phyloP scores from a whole-genome alignment of 1,140 invertebrate genomes.

The Bombus confusus region DNA sequence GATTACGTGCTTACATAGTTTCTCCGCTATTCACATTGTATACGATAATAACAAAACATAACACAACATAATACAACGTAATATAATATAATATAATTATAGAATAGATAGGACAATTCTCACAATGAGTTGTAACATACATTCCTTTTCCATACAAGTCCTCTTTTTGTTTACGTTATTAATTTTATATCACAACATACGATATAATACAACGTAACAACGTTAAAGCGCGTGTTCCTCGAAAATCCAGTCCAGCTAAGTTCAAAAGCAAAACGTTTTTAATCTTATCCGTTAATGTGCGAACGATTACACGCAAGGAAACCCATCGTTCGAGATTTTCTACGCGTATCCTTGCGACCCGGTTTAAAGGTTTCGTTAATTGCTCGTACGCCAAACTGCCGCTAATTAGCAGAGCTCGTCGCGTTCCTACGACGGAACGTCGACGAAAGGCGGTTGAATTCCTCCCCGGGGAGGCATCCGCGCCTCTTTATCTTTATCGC shows the following conservation, averaged over 20 bases:
- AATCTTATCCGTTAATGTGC: not conserved
- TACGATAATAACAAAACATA: not conserved
- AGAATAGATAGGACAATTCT: no score
- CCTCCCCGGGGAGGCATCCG: not conserved
- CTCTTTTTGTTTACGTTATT: no score
- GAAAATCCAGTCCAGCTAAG: not conserved
- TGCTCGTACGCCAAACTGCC: constrained; percentile 42
- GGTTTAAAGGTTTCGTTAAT: constrained; percentile 49
- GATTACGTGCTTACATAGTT: not conserved
- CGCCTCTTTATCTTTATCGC: constrained; percentile 14
- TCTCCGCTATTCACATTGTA: not conserved
- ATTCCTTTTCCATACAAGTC: no score
- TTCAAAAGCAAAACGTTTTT: not conserved
- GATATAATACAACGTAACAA: no score
- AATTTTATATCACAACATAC: no score
- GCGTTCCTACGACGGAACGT: not conserved
- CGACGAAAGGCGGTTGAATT: constrained; percentile 7
- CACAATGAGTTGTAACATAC: no score
- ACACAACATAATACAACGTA: no score
- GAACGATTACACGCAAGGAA: not conserved
- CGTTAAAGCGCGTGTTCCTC: not conserved
- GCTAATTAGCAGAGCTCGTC: constrained; percentile 54
- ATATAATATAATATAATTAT: no score
- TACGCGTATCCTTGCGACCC: no score
- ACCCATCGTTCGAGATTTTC: not conserved